Evolutionary conservation across 2,797 vertebrate genomes (phyloP), one percentile per base, ranked within the genome.

Genomic region (Gila robusta): DNA sequence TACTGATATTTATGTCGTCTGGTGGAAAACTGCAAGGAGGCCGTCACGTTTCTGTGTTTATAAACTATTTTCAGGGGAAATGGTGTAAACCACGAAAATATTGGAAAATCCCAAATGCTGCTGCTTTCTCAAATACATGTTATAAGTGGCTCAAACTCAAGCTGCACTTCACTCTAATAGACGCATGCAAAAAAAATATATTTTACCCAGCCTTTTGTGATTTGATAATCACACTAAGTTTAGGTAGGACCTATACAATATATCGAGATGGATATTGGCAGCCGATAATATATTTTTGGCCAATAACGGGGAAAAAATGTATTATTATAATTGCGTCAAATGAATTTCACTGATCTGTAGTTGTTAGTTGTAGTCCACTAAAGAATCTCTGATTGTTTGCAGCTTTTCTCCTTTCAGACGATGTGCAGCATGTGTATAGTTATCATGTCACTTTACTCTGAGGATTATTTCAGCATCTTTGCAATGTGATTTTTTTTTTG

Each of bases 391-490:
- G 35, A 35, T 35, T 35, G 35, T 3, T 35, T 35, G 35, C 2
- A 35, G 2, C 35, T 35, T 35, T 39, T 39, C 39, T 39, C 39
- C 6, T 39, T 39, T 39, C 39, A 39, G 39, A 39, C 39, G 39
- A 39, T 39, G 39, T 39, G 39, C 39, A 39, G 35, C n/a, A 3
- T 37, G 37, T 37, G 37, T 37, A 6, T 47, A 8, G 32, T 32
- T 32, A 32, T 26, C 41, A 47, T 72, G 70, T 47, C 39, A 47
- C 7, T n/a, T 72, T 41, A 44, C 23, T 47, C 12, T 44, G 0
- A 4, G n/a, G 71, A 73, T 47, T 73, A 47, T 73, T 28, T 47
- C n/a, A 73, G 41, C n/a, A 16, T 73, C n/a, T 73, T 72, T 47
- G 70, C n/a, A 9, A n/a, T 72, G 39, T 32, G 32, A 14, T 16